Base-by-base conservation (phyloP, 2,113 vertebrate species). In the Tragelaphus imberbis region DNA sequence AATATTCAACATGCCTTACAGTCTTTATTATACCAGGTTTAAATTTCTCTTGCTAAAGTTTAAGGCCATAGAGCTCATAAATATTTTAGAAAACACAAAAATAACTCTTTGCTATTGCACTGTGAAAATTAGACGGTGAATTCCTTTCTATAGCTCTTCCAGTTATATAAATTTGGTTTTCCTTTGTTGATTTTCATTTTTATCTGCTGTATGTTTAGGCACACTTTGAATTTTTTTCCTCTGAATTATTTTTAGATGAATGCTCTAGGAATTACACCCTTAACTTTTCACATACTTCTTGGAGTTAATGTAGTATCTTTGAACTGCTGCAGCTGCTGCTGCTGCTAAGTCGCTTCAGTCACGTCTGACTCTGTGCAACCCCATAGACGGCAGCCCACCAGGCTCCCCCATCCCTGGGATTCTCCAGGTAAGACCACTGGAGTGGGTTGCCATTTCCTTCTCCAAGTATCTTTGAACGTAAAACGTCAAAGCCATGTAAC, bases 1-100 rank as follows among this genome's bases (percentile, higher is more conserved):
- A 85, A n/a, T 71, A 80, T 84, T 97, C 25, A 88, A 15, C 5
- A 51, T 75, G 33, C 7, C 8, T 61, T 91, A 40, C 3, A 25
- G 12, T 81, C 40, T 59, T 92, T 82, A 25, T 55, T 93, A 77
- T 56, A 68, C 0, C 15, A 80, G 51, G 65, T 91, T 91, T 40
- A 84, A 84, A 95, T 71, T 96, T 96, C 56, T 95, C 63, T 93
- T 95, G 61, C 75, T 88, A 36, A 87, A 91, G 12, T 84, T 90
- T 59, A 88, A 91, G 40, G 28, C 33, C 17, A 21, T 12, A 65
- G 7, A 84, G 7, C 17, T 88, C 56, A 93, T 88, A 58, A 51
- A 87, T 96, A 36, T 59, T 87, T 95, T 77, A 82, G 56, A 77
- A 81, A 55, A 95, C 14, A 47, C n/a, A 93, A 68, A 84, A 80